These are phyloP conservation scores for Bombus waltoni DNA, from an alignment of 1,140 invertebrate genomes.

Conservation along the genomic window DNA sequence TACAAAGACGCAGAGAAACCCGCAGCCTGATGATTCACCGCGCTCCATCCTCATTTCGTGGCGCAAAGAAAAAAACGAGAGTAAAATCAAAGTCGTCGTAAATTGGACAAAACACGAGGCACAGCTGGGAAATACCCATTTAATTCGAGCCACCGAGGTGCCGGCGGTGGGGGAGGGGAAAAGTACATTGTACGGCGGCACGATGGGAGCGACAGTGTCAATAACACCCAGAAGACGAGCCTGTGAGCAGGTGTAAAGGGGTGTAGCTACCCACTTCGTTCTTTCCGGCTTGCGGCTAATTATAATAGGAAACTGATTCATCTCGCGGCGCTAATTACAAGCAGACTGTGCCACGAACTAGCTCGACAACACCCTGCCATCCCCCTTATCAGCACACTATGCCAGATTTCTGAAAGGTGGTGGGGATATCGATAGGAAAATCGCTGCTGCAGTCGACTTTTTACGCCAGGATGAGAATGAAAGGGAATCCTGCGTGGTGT, in stretches of 20 bases:
- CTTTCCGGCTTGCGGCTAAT: slow-evolving; percentile 65
- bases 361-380: background rate
- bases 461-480: slow-evolving; percentile 38
- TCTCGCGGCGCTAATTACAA: slow-evolving; percentile 63
- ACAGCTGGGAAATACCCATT: slow-evolving; percentile 10
- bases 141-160: background rate
- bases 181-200: slow-evolving; percentile 21
- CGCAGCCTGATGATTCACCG: too few relatives aligned
- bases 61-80: background rate
- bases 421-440: slow-evolving; percentile 41
- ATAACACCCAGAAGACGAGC: slow-evolving; percentile 30
- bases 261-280: slow-evolving; percentile 48
- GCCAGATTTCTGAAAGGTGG: background rate
- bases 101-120: background rate
- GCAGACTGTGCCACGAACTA: background rate
- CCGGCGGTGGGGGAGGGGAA: slow-evolving; percentile 5
- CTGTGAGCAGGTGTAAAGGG: slow-evolving; percentile 20
- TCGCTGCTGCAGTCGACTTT: slow-evolving; percentile 3
- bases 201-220: slow-evolving; percentile 47
- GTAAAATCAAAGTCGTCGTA: background rate
- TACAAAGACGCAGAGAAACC: too few relatives aligned
- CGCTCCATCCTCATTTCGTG: too few relatives aligned
- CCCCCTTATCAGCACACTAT: background rate
- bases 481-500: slow-evolving; percentile 10
- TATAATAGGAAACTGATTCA: slow-evolving; percentile 64